A percentile compares a stretch with the other conserved stretches of the same genome.
Conservation (phyloP, 2,797 vertebrate species). For the Austrolebias charrua region DNA sequence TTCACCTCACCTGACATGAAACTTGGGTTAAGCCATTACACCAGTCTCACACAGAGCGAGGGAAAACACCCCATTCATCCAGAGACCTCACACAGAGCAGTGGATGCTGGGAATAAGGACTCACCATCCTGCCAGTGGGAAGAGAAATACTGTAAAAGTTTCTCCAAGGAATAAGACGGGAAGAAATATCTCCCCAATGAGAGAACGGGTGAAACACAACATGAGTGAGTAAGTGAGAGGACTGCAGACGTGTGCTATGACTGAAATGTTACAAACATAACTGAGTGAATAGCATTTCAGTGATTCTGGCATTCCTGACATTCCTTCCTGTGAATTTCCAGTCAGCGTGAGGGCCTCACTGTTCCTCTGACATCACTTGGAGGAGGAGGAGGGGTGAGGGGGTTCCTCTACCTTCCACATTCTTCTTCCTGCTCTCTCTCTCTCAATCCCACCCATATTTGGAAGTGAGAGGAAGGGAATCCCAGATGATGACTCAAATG, state of each 20-base stretch:
- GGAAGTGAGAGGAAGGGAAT: conserved; percentile 83
- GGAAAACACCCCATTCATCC: conserved; percentile 50
- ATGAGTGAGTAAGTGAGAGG: conserved; percentile 23
- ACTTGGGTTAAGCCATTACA: conserved; percentile 8
- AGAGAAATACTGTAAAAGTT: conserved; percentile 4
- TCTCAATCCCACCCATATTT: conserved; percentile 80
- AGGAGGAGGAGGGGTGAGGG: conserved; percentile 62
- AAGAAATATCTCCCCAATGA: conserved; percentile 63
- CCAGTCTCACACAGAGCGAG: conserved; percentile 24
- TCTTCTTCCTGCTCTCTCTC: conserved; percentile 66
- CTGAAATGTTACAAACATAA: conserved; percentile 53
- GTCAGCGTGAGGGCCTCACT: conserved; percentile 63
- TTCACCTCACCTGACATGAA: background rate
- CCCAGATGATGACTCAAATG: conserved; percentile 80
- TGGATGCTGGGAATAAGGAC: conserved; percentile 73
- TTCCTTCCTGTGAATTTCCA: conserved; percentile 75
- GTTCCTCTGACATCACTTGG: conserved; percentile 75
- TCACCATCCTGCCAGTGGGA: conserved; percentile 53
- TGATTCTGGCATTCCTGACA: conserved; percentile 71
- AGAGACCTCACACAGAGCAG: conserved; percentile 62
- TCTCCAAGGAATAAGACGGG: conserved; percentile 60
- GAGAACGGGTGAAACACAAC: conserved; percentile 35
- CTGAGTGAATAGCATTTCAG: conserved; percentile 52
- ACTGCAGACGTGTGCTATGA: conserved; percentile 28
- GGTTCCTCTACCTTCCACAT: conserved; percentile 73